Conservation (phyloP, 64 coral and sea anemone genomes). For the Montipora sp. region DNA sequence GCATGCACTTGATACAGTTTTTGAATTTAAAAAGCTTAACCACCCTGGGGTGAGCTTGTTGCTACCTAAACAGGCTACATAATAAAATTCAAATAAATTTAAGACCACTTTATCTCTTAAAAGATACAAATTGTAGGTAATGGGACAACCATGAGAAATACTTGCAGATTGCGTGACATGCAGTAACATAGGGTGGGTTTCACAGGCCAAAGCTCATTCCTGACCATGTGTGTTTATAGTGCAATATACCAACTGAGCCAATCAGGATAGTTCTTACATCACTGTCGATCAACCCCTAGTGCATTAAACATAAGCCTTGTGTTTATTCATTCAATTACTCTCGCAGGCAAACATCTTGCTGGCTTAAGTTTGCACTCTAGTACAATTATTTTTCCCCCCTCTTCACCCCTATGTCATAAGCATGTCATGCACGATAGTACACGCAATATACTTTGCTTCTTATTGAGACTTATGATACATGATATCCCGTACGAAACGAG, state of each 20-base stretch:
- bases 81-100: not conserved
- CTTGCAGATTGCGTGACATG: not conserved
- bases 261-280: not conserved
- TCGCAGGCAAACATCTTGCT: not conserved
- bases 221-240: not conserved
- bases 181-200: not conserved
- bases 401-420: not conserved
- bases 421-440: conserved; percentile 3
- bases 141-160: conserved; percentile 9
- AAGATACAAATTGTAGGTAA: not conserved
- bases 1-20: no score
- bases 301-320: not conserved
- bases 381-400: not conserved
- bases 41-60: not conserved
- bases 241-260: not conserved
- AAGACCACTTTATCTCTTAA: not conserved
- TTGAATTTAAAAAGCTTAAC: not conserved
- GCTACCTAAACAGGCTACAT: not conserved
- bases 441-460: no score
- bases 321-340: not conserved
- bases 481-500: no score
- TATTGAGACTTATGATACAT: no score
- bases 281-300: not conserved
- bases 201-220: not conserved
- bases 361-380: not conserved